phyloP scores from a whole-genome alignment of 2,888 invertebrate species.

The Encarsia formosa region DNA sequence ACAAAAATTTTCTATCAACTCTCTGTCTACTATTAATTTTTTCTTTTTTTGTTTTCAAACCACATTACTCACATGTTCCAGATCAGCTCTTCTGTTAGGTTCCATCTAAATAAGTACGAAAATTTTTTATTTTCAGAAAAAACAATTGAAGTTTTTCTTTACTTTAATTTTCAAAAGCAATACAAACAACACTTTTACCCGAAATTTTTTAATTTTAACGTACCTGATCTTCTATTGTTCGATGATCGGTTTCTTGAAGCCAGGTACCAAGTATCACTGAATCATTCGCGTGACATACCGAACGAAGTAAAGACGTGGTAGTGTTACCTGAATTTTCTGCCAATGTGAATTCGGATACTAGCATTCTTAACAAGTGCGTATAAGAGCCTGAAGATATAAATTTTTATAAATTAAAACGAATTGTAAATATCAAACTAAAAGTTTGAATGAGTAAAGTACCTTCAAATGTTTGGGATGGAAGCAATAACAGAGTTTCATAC shows the following conservation, averaged over 20 bases:
- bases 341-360: slow-evolving; percentile 92
- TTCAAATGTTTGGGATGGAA: slow-evolving; percentile 79
- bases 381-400: slow-evolving; percentile 60
- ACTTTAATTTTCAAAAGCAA: background rate
- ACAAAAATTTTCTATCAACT: background rate
- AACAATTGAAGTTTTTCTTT: background rate
- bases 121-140: slow-evolving; percentile 21
- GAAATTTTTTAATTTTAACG: slow-evolving; percentile 24
- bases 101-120: slow-evolving; percentile 65
- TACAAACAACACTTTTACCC: too few relatives aligned
- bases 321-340: slow-evolving; percentile 92
- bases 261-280: slow-evolving; percentile 91
- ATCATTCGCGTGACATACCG: slow-evolving; percentile 84
- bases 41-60: slow-evolving; percentile 31
- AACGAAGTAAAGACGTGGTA: slow-evolving; percentile 75
- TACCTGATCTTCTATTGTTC: slow-evolving; percentile 96
- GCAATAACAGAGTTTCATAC: slow-evolving; percentile 78
- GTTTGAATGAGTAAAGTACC: slow-evolving; percentile 49
- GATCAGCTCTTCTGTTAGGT: slow-evolving; percentile 76
- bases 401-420: background rate
- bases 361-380: slow-evolving; percentile 81
- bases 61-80: slow-evolving; percentile 72
- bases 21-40: background rate
- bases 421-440: background rate
- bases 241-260: slow-evolving; percentile 94